Base-by-base conservation (phyloP, 2,113 vertebrate genomes). In the Ranitomeya variabilis region DNA sequence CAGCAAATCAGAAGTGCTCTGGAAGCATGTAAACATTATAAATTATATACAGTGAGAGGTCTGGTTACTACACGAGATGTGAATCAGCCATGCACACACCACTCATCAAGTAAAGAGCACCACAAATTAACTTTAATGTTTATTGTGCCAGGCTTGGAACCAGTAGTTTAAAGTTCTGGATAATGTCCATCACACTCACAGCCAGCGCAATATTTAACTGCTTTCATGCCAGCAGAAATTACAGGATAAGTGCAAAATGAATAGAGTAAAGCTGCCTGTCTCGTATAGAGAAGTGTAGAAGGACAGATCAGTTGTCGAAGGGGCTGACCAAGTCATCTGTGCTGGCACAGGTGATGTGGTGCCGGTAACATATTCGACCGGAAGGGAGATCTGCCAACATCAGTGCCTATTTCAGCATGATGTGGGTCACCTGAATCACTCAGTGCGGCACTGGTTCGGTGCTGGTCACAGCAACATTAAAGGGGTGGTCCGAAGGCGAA, bases 71-170 rank as follows among this genome's bases (percentile, higher is more conserved):
- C 86, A 71, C 62, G 57, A 80, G 52, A 76, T 87, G 86, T 80
- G 79, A 82, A 83, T 76, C 80, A 88, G 69, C 67, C 79, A 88
- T 71, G 76, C 87, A 82, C 79, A 88, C 69, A 83, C 80, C 80
- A 83, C 79, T 88, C 87, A 88, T 88, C 87, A 88, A 88, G 80
- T 83, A 83, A 88, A 88, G 69, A 88, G 87, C 66, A 73, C 87
- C 87, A 88, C 87, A 88, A 88, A 88, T 88, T 83, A 88, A 88
- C 67, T 83, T 88, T 83, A 74, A 88, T 88, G 87, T 88, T 83
- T 88, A 83, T 83, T 87, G 67, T 83, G 69, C 67, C 67, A 88
- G 67, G 45, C 67, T 88, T 83, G 67, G 80, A 76, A 88, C 80
- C 66, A 81, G 80, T 60, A 83, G 87, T 73, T 76, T 88, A 52